A percentile compares a stretch with the other conserved stretches of the same genome.
Conservation (phyloP, 1,140 invertebrate genomes). For the Eriosoma lanigerum region DNA sequence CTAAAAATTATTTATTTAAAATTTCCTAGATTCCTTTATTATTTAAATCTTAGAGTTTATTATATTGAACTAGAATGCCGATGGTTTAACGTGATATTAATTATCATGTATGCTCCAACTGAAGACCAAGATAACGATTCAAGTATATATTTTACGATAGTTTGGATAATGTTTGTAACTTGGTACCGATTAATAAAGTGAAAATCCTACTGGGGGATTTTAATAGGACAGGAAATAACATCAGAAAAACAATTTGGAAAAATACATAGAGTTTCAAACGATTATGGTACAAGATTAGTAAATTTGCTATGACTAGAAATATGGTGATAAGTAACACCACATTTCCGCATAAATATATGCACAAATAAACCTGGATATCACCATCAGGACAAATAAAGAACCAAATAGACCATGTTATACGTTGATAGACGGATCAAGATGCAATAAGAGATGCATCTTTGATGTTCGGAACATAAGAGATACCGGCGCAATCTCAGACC, state of each 20-base stretch:
- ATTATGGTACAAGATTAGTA: constrained; percentile 53
- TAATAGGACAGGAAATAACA: constrained; percentile 48
- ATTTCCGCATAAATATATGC: constrained; percentile 54
- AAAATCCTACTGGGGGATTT: constrained; percentile 52
- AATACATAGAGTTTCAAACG: constrained; percentile 55
- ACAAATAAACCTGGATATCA: constrained; percentile 54
- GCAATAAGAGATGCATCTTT: no score
- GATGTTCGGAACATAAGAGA: constrained; percentile 2
- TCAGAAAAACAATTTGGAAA: constrained; percentile 55
- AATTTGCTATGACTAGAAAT: constrained; percentile 39
- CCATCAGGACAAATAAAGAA: constrained; percentile 52
- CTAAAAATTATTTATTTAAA: no score
- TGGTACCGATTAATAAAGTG: constrained; percentile 32
- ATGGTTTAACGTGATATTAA: no score
- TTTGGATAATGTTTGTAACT: no score
- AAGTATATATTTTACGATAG: no score
- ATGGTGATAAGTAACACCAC: constrained; percentile 53
- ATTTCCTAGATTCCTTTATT: no score
- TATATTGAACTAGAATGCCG: no score
- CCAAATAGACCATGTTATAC: constrained; percentile 54
- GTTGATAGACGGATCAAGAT: background rate
- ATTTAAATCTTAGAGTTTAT: no score
- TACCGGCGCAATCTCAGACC: background rate
- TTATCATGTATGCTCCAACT: no score
- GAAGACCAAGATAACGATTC: no score